phyloP scores from a whole-genome alignment of 2,888 invertebrate genomes.

The Anthrax anthrax region DNA sequence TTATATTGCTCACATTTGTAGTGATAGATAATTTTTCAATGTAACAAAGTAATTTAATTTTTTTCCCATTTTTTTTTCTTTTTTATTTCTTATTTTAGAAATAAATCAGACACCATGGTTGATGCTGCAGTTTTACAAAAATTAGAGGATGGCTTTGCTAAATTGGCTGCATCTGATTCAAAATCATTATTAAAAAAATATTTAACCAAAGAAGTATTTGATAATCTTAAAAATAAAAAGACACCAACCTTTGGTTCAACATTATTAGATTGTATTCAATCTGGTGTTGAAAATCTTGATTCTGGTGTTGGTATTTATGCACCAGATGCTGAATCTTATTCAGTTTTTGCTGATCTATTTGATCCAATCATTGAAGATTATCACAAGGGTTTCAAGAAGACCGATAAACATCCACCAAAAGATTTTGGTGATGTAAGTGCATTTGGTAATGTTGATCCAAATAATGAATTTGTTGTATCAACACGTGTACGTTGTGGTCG shows the following conservation, averaged over 20 bases:
- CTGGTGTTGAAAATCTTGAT: constrained; percentile 93
- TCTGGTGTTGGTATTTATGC: constrained; percentile 96
- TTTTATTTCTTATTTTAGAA: constrained; percentile 40
- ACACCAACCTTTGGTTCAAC: constrained; percentile 81
- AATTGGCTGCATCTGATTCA: constrained; percentile 76
- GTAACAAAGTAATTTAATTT: too few species aligned
- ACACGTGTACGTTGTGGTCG: constrained; percentile 95
- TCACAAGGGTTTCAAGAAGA: constrained; percentile 88
- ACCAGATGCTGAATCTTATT: constrained; percentile 91
- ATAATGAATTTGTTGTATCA: constrained; percentile 80
- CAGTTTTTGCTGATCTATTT: constrained; percentile 81
- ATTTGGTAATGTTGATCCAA: constrained; percentile 86
- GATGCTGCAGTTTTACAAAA: constrained; percentile 83
- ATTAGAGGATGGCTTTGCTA: constrained; percentile 80
- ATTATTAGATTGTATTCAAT: constrained; percentile 87
- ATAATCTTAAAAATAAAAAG: constrained; percentile 82
- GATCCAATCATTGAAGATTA: constrained; percentile 97
- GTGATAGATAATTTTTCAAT: too few species aligned
- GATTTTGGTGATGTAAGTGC: constrained; percentile 87
- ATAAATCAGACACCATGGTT: constrained; percentile 67
- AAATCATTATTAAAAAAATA: constrained; percentile 94
- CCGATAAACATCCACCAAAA: constrained; percentile 84
- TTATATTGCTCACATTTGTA: too few species aligned
- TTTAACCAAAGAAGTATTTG: constrained; percentile 81
- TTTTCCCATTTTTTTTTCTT: constrained; percentile 1